Percentiles rank a stretch among this genome's conserved stretches.
phyloP scores from a whole-genome alignment of 2,113 vertebrate species.

The Anarrhichthys ocellatus region DNA sequence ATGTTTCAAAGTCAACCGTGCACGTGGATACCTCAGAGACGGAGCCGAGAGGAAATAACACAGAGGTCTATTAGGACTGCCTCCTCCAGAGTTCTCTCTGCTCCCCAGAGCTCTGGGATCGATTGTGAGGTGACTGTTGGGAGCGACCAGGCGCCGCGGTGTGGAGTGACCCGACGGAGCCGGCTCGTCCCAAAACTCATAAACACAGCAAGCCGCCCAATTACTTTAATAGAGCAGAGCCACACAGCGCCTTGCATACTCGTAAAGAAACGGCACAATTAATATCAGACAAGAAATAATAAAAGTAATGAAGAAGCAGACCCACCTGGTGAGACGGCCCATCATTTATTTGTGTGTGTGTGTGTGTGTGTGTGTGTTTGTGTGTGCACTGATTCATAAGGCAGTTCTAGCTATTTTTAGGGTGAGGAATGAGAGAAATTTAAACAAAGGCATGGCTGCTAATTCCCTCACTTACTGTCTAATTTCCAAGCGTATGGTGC shows the following conservation, averaged over 20 bases:
- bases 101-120: conserved; percentile 14
- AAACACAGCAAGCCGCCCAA: conserved; percentile 67
- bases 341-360: no score
- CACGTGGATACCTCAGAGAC: background rate
- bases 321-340: conserved; percentile 22
- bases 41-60: background rate
- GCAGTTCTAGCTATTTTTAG: background rate
- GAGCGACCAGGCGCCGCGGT: conserved; percentile 25
- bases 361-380: background rate
- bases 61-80: background rate
- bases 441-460: background rate
- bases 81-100: conserved; percentile 2
- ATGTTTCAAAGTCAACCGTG: conserved; percentile 23
- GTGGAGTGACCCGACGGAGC: conserved; percentile 21
- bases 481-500: background rate
- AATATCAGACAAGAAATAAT: conserved; percentile 48
- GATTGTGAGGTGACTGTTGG: conserved; percentile 34
- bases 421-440: background rate
- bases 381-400: background rate
- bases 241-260: conserved; percentile 37
- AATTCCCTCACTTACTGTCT: conserved; percentile 7
- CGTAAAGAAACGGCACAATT: conserved; percentile 58
- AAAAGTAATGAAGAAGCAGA: conserved; percentile 57
- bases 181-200: conserved; percentile 63
- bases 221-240: conserved; percentile 67